These are phyloP conservation scores for Sinodicranocentrus sp. DNA, from an alignment of 2,888 invertebrate genomes.

Conservation along the genomic window DNA sequence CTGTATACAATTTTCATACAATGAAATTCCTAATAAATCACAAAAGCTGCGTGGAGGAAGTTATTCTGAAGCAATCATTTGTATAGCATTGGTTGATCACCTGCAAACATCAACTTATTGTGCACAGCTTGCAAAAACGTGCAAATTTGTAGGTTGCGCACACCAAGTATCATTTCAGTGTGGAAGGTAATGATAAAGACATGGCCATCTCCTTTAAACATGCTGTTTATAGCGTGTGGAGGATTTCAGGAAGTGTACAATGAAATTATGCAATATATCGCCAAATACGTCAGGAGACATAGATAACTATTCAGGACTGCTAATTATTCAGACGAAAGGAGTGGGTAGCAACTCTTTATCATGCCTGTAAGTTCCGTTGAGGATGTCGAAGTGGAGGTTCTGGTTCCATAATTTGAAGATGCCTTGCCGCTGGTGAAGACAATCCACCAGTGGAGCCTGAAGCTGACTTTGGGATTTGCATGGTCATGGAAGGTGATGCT, in stretches of 20 bases:
- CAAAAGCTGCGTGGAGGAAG: too few species aligned
- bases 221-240: background rate
- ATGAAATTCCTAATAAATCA: too few species aligned
- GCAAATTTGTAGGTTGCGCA: too few species aligned
- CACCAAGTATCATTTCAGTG: too few species aligned
- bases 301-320: too few species aligned
- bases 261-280: conserved; percentile 16
- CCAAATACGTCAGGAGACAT: too few species aligned
- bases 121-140: too few species aligned
- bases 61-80: too few species aligned
- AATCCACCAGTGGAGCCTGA: conserved; percentile 49
- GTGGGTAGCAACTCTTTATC: background rate
- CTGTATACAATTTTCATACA: too few species aligned
- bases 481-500: background rate
- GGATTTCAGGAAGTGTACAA: conserved; percentile 50
- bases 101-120: too few species aligned
- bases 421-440: conserved; percentile 29
- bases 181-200: too few species aligned
- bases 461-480: conserved; percentile 42
- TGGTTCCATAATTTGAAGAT: conserved; percentile 57
- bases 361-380: conserved; percentile 43
- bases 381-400: conserved; percentile 17
- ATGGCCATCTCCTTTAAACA: background rate
- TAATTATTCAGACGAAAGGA: background rate
- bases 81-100: too few species aligned